phyloP scores from a whole-genome alignment of 2,888 invertebrate species.

The Entomobrya multifasciata region DNA sequence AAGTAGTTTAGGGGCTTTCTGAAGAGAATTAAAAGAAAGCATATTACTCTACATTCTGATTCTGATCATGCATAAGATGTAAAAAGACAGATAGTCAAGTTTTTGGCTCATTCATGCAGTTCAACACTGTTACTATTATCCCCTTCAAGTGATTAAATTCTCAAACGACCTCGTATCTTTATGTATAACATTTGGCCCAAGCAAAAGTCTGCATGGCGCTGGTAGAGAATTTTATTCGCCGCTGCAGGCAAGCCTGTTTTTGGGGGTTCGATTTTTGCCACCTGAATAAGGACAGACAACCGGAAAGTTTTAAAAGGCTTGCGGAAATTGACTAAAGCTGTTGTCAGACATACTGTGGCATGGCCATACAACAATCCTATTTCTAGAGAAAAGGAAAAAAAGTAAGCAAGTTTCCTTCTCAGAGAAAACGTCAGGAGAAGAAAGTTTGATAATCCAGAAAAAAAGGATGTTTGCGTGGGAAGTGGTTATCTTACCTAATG shows the following conservation, averaged over 20 bases:
- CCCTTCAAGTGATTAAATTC: neutral
- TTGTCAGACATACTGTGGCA: neutral
- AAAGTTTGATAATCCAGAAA: constrained; percentile 1
- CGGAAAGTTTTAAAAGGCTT: constrained; percentile 8
- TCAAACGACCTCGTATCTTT: neutral
- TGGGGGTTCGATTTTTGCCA: neutral
- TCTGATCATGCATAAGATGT: no score
- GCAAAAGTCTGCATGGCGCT: no score
- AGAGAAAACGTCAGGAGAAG: no score
- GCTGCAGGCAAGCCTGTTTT: no score
- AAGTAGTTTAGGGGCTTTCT: neutral
- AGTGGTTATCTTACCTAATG: no score
- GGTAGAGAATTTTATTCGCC: no score
- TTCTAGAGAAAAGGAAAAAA: neutral
- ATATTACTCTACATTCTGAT: neutral
- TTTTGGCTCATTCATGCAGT: no score
- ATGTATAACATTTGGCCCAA: no score
- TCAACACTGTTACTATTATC: no score
- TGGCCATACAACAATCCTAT: neutral
- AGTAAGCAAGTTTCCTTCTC: no score
- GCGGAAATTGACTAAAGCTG: constrained; percentile 5
- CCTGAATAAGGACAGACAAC: neutral
- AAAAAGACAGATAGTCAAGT: no score
- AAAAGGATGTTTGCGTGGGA: constrained; percentile 5
- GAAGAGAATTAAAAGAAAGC: neutral